phyloP scores from a whole-genome alignment of 23 tunicate genomes.

The Ascidia mentula region DNA sequence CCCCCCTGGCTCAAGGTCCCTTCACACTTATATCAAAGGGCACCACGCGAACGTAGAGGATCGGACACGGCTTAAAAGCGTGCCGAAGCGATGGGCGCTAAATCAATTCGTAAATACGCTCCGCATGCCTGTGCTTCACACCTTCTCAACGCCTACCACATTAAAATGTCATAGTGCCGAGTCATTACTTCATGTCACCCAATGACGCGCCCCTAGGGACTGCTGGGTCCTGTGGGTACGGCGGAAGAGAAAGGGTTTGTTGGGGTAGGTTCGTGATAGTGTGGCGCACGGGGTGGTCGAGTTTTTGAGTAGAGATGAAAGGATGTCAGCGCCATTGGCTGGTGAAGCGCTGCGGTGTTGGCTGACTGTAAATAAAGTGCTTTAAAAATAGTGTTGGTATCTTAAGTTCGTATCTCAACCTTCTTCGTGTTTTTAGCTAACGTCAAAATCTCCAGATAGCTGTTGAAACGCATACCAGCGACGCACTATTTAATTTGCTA shows the following conservation, averaged over 20 bases:
- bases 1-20: background rate
- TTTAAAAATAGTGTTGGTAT: too few species aligned
- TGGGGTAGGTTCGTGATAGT: background rate
- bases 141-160: background rate
- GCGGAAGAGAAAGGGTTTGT: background rate
- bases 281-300: conserved; percentile 1
- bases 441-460: too few species aligned
- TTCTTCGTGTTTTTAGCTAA: too few species aligned
- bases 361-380: too few species aligned
- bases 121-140: background rate
- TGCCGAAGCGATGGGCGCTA: background rate
- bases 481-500: too few species aligned
- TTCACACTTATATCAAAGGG: background rate
- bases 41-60: background rate
- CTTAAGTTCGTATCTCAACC: too few species aligned
- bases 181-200: background rate
- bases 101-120: background rate
- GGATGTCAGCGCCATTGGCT: background rate
- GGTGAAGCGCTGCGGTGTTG: background rate
- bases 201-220: background rate
- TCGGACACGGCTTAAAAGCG: background rate
- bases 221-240: too few species aligned
- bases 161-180: background rate
- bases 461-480: too few species aligned
- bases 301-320: background rate